Evolutionary conservation across 2,797 vertebrate genomes (phyloP), one percentile per base, ranked within the genome.

Genomic region (Alosa sapidissima): DNA sequence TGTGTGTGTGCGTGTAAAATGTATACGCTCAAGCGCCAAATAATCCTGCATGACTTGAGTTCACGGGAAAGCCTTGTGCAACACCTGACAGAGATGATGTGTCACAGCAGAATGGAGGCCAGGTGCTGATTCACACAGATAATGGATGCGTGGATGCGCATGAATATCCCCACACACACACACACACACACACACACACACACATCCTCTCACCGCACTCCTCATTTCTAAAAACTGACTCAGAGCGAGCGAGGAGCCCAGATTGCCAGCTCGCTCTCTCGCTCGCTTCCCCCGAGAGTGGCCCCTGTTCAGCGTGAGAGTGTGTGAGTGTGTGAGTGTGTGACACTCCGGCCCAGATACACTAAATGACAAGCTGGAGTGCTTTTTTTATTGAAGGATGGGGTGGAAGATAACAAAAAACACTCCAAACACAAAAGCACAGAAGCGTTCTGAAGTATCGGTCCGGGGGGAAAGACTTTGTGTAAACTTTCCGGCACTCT

Each of bases 1-100:
- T 84, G 85, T 84, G 60, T 4, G 85, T 28, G 83, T 62, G 84
- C 85, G 24, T 68, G 28, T 33, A 13, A 72, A 11, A 3, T 72
- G 28, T 36, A 14, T 72, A 33, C 14, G 33, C 65, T 14, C 13
- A 3, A 36, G 13, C 11, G 2, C 65, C 28, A 72, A 13, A 72
- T 72, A 36, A 16, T 13, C 28, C 14, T 72, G 65, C 65, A 36
- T 72, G 10, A 41, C 28, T 72, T 33, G 13, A 36, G 65, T 14
- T 36, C 10, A 41, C 28, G 65, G 65, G 33, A 36, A 72, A 16
- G 33, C 65, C 65, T 36, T 72, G 65, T 36, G 65, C 33, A 72
- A 72, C 65, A 72, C 65, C 65, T 72, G 65, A 72, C 65, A 16
- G 65, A 28, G 65, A 33, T 36, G 65, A 41, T 72, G 65, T 72